Evolutionary conservation across 1,140 invertebrate species (phyloP).

Genomic region (Pseudomyrmex gracilis): DNA sequence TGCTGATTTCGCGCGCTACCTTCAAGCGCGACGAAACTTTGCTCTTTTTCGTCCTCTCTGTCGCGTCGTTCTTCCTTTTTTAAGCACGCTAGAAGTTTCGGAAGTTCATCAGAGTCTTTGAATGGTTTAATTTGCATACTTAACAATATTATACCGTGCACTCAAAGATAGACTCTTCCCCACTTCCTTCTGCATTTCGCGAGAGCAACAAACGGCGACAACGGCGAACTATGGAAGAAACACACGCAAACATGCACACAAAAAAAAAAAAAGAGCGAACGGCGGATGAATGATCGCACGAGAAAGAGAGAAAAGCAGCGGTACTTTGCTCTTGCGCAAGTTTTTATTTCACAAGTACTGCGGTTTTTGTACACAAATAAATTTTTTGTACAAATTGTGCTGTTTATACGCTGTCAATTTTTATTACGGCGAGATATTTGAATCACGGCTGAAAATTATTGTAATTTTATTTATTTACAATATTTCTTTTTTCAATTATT

Average conservation of each 20-base stretch:
- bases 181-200: conserved; percentile 53
- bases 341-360: neutral
- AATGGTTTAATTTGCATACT: conserved; percentile 76
- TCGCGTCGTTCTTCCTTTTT: conserved; percentile 48
- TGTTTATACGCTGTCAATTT: no score
- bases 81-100: conserved; percentile 61
- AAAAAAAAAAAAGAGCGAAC: conserved; percentile 14
- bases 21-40: conserved; percentile 45
- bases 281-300: conserved; percentile 32
- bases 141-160: conserved; percentile 70
- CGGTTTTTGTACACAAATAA: neutral
- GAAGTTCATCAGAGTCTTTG: conserved; percentile 74
- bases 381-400: no score
- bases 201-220: neutral
- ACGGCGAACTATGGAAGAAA: neutral
- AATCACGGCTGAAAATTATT: no score
- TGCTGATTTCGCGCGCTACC: conserved; percentile 42
- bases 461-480: no score
- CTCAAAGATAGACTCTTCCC: conserved; percentile 64
- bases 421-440: no score
- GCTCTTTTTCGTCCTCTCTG: conserved; percentile 44
- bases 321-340: neutral
- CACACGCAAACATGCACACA: neutral
- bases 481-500: neutral
- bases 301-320: neutral